Percentiles rank a stretch among this genome's conserved stretches.
Evolutionary conservation across 1,140 invertebrate genomes (phyloP).

Genomic region (Ceratina australensis): DNA sequence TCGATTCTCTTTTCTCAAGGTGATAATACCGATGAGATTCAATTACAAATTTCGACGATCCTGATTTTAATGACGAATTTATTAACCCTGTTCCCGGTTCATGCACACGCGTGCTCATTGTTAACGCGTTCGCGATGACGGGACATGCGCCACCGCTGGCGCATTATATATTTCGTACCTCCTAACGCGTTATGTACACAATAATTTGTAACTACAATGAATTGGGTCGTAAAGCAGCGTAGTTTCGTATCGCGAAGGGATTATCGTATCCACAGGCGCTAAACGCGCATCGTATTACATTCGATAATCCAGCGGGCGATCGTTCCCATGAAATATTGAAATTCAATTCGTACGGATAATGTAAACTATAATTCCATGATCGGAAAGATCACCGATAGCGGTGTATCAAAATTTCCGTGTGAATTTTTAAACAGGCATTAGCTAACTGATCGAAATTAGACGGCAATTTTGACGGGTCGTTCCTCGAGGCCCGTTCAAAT

Average conservation of each 20-base stretch:
- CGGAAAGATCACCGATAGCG: neutral
- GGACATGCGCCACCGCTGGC: no score
- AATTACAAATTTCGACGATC: no score
- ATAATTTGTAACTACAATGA: neutral
- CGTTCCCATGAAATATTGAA: slow-evolving; percentile 28
- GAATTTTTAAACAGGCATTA: slow-evolving; percentile 28
- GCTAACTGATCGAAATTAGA: slow-evolving; percentile 38
- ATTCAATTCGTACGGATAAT: slow-evolving; percentile 6
- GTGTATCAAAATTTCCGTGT: neutral
- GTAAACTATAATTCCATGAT: neutral
- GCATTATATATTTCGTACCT: no score
- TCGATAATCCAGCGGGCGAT: neutral
- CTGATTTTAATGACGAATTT: neutral
- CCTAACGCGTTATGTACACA: no score
- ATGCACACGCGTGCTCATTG: neutral
- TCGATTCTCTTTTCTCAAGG: no score
- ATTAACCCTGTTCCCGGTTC: neutral
- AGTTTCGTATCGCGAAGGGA: neutral
- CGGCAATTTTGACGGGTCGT: slow-evolving; percentile 29
- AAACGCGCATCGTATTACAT: neutral
- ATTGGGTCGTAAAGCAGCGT: neutral
- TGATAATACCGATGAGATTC: no score
- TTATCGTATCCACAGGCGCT: neutral
- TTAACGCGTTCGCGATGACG: no score
- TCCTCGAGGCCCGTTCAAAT: slow-evolving; percentile 30